Evolutionary conservation across 35 echinoderm and acorn worm species (phyloP).

Genomic region (Patiria miniata): DNA sequence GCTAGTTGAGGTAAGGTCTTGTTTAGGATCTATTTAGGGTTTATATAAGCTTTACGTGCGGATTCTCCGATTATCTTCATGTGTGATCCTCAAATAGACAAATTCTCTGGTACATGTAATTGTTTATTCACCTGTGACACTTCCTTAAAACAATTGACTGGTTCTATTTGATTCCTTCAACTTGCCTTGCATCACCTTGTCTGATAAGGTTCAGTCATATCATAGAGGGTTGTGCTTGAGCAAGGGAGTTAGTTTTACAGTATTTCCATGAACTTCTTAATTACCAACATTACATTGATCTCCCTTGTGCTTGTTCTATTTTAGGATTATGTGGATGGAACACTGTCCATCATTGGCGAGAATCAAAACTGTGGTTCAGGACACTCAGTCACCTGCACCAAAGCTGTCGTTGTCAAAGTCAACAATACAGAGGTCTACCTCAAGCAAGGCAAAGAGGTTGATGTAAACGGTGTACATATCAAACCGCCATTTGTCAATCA

Average conservation of each 20-base stretch:
- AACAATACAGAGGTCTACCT: slow-evolving; percentile 74
- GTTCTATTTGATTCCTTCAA: too few relatives aligned
- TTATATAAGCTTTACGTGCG: neutral
- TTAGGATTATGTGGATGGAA: slow-evolving; percentile 77
- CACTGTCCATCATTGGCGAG: slow-evolving; percentile 50
- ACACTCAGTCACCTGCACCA: slow-evolving; percentile 70
- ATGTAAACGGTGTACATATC: slow-evolving; percentile 65
- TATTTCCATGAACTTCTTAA: too few relatives aligned
- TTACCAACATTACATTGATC: too few relatives aligned
- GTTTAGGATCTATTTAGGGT: neutral
- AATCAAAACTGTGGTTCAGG: slow-evolving; percentile 63
- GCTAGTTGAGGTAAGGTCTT: slow-evolving; percentile 70
- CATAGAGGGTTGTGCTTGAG: too few relatives aligned
- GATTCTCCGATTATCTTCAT: neutral
- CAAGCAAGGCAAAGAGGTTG: slow-evolving; percentile 46
- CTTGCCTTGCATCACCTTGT: too few relatives aligned
- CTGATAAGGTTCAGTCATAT: too few relatives aligned
- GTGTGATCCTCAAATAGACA: too few relatives aligned
- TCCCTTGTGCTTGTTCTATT: neutral
- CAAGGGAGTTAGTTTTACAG: too few relatives aligned
- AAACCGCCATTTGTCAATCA: slow-evolving; percentile 64
- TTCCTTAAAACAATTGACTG: too few relatives aligned
- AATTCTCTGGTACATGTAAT: too few relatives aligned
- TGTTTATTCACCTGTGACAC: too few relatives aligned
- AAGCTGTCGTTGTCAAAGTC: slow-evolving; percentile 43